Percentiles rank a stretch among this genome's conserved stretches.
phyloP scores from a whole-genome alignment of 2,797 vertebrate species.

The Peromyscus eremicus region DNA sequence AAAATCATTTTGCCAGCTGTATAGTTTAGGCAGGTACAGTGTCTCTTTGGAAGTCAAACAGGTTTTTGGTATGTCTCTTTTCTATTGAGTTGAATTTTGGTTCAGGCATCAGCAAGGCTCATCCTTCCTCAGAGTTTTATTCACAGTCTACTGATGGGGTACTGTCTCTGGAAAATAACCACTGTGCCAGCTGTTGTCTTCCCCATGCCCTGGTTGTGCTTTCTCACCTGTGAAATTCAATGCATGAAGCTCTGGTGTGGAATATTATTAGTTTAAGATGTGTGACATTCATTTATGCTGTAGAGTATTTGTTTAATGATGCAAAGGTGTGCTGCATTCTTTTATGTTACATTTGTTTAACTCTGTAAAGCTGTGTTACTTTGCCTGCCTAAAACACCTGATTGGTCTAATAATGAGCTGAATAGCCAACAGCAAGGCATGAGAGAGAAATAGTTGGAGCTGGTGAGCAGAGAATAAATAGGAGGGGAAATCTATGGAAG shows the following conservation, averaged over 20 bases:
- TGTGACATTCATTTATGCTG: not conserved
- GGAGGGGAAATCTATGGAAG: not conserved
- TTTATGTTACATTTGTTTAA: not conserved
- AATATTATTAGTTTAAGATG: not conserved
- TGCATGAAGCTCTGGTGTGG: not conserved
- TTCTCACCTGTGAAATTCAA: not conserved
- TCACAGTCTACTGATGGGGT: not conserved
- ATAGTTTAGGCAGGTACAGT: not conserved
- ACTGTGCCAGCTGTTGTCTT: not conserved
- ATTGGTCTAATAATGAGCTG: not conserved
- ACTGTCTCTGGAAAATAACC: not conserved
- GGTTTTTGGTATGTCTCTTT: not conserved
- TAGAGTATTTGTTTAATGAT: not conserved
- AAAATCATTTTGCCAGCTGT: not conserved
- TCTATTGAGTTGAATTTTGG: not conserved
- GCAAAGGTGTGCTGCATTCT: not conserved
- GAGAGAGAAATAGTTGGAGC: not conserved
- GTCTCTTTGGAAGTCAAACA: not conserved
- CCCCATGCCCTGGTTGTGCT: not conserved
- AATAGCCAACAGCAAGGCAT: not conserved
- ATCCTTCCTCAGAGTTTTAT: not conserved
- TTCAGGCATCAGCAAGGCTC: not conserved
- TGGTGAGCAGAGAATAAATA: not conserved
- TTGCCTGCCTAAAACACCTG: not conserved
- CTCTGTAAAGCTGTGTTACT: not conserved